Base-by-base conservation (phyloP, 2,113 vertebrate genomes). In the Alosa alosa region DNA sequence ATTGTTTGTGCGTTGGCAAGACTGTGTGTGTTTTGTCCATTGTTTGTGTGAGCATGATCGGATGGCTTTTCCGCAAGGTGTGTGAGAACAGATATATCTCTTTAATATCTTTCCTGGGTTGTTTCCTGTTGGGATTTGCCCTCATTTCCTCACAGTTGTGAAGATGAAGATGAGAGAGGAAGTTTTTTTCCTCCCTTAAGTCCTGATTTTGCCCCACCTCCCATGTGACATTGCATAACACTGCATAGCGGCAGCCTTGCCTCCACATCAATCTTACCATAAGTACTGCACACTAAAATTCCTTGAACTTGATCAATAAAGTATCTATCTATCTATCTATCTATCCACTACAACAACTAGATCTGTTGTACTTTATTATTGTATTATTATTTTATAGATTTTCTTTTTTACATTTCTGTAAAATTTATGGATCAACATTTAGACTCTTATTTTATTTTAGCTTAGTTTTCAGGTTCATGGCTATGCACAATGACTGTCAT, bases 41-140 rank as follows among this genome's bases (percentile, higher is more conserved):
- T 11, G 17, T 11, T 15, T 11, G 50, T 15, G 50, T 52, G 50
- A 52, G 13, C 2, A 10, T 15, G 3, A 17, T 52, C 17, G 13
- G 17, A 25, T 64, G 60, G 7, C 13, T 60, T 64, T 25, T 64
- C 20, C 7, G 20, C 0, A 10, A n/a, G 3, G 22, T n/a, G 57
- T 64, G 60, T 64, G 60, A 22, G 4, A n/a, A 25, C 60, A 52
- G 50, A 64, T 64, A 6, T 20, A n/a, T n/a, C n/a, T 64, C 60
- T 60, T 60, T 20, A 64, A 64, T n/a, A 3, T 31, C 31, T 25
- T n/a, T 9, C 60, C 60, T 41, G 41, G 22, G 4, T 46, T 45
- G 13, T 84, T 82, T 84, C 22, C 36, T 84, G 36, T 39, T 72
- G 82, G 64, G 82, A 25, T 83, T 82, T 75, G 41, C 45, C 83